Evolutionary conservation across 1,140 invertebrate genomes (phyloP).

Genomic region (Drosophila nikananu): DNA sequence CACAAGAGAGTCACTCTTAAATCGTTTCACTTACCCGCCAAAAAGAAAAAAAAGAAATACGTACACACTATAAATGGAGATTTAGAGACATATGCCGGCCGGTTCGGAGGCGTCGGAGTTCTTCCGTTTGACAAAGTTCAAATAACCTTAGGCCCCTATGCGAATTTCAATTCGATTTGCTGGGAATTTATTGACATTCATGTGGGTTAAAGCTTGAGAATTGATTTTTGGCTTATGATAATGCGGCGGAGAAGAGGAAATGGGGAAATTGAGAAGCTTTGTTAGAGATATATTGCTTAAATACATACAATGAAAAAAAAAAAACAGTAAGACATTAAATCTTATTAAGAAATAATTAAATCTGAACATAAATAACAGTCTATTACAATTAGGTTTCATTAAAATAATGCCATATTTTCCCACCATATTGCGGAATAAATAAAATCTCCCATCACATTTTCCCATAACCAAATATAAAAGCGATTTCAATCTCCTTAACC

Average conservation of each 20-base stretch:
- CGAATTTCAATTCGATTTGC: slow-evolving; percentile 70
- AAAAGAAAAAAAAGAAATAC: slow-evolving; percentile 5
- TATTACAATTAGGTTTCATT: no score
- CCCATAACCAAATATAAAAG: not conserved
- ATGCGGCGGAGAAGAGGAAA: not conserved
- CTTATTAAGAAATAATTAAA: not conserved
- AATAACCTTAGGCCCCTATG: slow-evolving; percentile 69
- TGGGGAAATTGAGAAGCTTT: not conserved
- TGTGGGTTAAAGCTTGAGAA: slow-evolving; percentile 52
- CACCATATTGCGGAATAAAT: not conserved
- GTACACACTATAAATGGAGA: slow-evolving; percentile 17
- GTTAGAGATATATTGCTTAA: not conserved
- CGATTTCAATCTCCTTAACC: slow-evolving; percentile 4
- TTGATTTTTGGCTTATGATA: slow-evolving; percentile 14
- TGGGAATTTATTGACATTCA: slow-evolving; percentile 60
- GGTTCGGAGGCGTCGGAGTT: slow-evolving; percentile 35
- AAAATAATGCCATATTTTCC: not conserved
- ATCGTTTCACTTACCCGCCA: slow-evolving; percentile 61
- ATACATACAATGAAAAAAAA: not conserved
- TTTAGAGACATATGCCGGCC: slow-evolving; percentile 38
- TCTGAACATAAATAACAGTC: not conserved
- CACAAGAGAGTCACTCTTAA: slow-evolving; percentile 40
- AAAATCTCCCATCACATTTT: not conserved
- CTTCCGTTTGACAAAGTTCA: slow-evolving; percentile 58
- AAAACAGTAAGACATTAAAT: not conserved